Conservation (phyloP, 2,113 vertebrate species). For the Donacobius atricapilla region DNA sequence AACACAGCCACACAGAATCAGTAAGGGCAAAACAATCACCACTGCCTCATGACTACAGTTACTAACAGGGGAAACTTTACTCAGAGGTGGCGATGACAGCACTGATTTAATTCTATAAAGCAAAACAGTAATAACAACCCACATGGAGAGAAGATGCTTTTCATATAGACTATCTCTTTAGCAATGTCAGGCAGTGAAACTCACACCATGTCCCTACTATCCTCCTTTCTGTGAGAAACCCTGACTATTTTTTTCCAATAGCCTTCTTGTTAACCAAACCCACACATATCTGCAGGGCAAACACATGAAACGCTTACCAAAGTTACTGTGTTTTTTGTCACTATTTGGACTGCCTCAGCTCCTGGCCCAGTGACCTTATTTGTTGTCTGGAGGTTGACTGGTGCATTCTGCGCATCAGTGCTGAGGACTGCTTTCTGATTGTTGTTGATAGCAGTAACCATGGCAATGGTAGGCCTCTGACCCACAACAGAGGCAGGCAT, state of each 20-base stretch:
- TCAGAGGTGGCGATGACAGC: background rate
- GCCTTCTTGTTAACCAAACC: background rate
- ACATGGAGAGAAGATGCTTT: background rate
- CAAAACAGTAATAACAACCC: background rate
- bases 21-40: background rate
- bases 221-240: background rate
- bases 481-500: constrained; percentile 89
- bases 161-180: background rate
- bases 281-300: background rate
- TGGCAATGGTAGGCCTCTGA: constrained; percentile 91
- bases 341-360: constrained; percentile 88
- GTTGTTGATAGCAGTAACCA: constrained; percentile 97
- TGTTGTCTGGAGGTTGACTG: constrained; percentile 95
- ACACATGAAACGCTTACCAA: constrained; percentile 81
- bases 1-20: background rate
- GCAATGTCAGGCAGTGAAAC: background rate
- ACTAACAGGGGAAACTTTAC: background rate
- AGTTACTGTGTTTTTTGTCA: constrained; percentile 94
- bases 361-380: constrained; percentile 89
- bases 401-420: constrained; percentile 87
- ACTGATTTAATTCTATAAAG: background rate
- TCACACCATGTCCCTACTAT: background rate
- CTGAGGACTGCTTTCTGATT: constrained; percentile 85
- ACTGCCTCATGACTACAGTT: background rate
- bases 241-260: background rate